Base-by-base conservation (phyloP, 2,113 vertebrate species). In the Copsychus sechellarum region DNA sequence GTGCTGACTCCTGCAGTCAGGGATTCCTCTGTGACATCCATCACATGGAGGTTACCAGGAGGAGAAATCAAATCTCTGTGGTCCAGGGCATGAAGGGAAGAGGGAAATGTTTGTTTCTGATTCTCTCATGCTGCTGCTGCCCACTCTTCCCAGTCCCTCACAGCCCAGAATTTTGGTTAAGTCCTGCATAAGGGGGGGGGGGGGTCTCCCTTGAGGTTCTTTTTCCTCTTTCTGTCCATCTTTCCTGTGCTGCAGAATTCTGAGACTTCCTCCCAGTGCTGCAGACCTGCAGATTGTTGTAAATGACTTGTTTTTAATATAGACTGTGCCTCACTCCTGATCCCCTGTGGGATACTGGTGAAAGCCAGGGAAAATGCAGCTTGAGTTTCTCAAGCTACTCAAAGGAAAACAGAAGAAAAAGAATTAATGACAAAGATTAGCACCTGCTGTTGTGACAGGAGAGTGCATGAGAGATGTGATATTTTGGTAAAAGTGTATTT, bases 91-190 rank as follows among this genome's bases (percentile, higher is more conserved):
- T 0, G 34, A 11, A 34, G 33, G 3, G 23, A 31, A 12, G 2
- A 22, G 34, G 8, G 54, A 14, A 17, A 23, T 0, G 3, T 45
- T 22, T 34, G 9, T 74, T 43, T 19, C 13, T 54, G 36, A 22
- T 12, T 38, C 9, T 23, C 47, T 89, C 7, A 0, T 2, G 11
- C 20, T 53, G 53, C 26, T 42, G 42, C n/a, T n/a, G 57, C 34
- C 57, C 1, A 0, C 14, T 77, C 2, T n/a, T n/a, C 53, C 54
- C 2, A 0, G 3, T 5, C 7, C 42, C 36, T 3, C 9, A 5
- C 17, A 53, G 57, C 34, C 57, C 1, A 67, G 62, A 24, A 18
- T 80, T 72, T 47, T 69, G 48, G 73, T 56, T 2, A 33, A 40
- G 26, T 80, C 69, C 53, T 74, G 13, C 18, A 7, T 3, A 10